phyloP scores from a whole-genome alignment of 1,140 invertebrate species.

The Zaprionus lachaisei region DNA sequence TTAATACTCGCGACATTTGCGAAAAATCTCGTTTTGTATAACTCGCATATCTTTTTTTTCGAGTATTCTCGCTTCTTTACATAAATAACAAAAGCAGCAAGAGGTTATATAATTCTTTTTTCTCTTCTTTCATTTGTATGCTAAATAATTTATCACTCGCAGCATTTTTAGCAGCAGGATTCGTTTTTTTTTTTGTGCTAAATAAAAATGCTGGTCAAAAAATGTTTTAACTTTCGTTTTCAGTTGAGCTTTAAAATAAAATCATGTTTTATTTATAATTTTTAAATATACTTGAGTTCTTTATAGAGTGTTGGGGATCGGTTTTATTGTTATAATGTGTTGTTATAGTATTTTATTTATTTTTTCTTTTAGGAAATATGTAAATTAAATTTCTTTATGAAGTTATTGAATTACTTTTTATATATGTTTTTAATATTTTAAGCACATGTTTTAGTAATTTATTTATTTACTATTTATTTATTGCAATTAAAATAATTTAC shows the following conservation, averaged over 20 bases:
- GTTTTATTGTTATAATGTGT: too few relatives aligned
- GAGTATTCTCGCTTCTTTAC: background rate
- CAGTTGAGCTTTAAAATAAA: background rate
- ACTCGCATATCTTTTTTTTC: conserved; percentile 1
- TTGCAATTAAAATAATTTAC: too few relatives aligned
- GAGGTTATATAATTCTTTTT: conserved; percentile 18
- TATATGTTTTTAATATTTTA: too few relatives aligned
- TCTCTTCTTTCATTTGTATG: background rate
- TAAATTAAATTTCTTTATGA: too few relatives aligned
- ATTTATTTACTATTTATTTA: too few relatives aligned
- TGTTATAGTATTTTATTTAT: too few relatives aligned
- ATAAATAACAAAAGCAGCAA: background rate
- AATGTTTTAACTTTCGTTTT: background rate
- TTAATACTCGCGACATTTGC: conserved; percentile 27
- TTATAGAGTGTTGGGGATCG: background rate
- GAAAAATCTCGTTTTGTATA: conserved; percentile 19
- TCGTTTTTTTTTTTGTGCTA: background rate
- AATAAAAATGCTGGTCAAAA: background rate
- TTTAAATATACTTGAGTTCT: background rate
- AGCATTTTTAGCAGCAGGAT: background rate
- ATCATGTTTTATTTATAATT: background rate
- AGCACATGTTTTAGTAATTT: too few relatives aligned
- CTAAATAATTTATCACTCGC: conserved; percentile 5
- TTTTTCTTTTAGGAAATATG: too few relatives aligned
- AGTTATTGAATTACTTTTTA: too few relatives aligned